Conservation (phyloP, 2,113 vertebrate genomes). For the Sisor rabdophorus region DNA sequence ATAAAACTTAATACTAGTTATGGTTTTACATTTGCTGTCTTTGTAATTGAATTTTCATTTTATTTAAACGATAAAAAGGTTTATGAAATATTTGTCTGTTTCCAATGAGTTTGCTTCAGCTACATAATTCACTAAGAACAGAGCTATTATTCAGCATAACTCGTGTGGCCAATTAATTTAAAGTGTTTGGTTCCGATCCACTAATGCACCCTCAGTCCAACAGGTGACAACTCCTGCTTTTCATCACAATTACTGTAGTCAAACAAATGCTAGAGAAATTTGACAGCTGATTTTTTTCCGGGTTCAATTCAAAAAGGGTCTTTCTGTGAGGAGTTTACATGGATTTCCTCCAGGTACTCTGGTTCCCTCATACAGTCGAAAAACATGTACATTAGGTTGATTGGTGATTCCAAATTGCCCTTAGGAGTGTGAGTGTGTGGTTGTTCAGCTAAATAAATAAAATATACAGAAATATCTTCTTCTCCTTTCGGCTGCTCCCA, state of each 20-base stretch:
- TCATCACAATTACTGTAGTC: constrained; percentile 6
- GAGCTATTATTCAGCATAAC: not conserved
- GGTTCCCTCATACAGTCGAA: no score
- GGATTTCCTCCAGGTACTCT: no score
- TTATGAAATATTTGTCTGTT: not conserved
- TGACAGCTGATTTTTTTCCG: not conserved
- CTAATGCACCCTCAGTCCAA: not conserved
- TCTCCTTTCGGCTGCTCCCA: no score
- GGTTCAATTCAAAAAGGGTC: no score
- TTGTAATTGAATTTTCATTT: not conserved
- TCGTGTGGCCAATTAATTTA: not conserved
- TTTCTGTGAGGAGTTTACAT: no score
- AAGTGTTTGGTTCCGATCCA: not conserved
- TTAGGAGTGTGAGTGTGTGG: no score
- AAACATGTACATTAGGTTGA: no score
- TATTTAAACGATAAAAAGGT: not conserved
- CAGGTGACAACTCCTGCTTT: constrained; percentile 16
- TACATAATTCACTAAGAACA: not conserved
- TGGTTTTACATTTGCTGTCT: not conserved
- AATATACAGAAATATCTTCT: no score
- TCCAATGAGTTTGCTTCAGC: not conserved
- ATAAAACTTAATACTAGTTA: not conserved
- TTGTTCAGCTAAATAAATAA: no score
- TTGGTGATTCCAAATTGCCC: no score
- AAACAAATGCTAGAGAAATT: not conserved